Evolutionary conservation across 1,140 invertebrate genomes (phyloP).

Genomic region (Macrobrachium nipponense): DNA sequence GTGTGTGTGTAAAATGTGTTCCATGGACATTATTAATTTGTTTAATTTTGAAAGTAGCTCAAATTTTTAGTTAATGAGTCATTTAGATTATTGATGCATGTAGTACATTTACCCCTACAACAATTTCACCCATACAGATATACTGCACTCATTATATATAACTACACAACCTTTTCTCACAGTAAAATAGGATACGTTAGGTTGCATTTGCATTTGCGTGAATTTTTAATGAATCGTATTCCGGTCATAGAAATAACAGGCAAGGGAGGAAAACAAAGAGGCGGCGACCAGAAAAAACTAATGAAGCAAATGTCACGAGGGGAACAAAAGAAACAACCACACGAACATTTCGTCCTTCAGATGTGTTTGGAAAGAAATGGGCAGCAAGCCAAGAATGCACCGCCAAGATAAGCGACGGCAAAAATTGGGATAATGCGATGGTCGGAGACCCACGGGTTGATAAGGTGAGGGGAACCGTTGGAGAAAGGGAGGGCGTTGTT

Average conservation of each 20-base stretch:
- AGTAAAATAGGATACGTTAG: background rate
- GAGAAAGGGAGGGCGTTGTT: background rate
- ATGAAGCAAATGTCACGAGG: background rate
- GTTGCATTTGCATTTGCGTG: background rate
- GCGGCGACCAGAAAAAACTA: background rate
- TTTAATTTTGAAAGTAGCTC: no score
- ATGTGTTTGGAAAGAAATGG: no score
- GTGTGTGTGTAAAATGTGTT: no score
- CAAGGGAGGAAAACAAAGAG: background rate
- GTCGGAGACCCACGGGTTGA: no score
- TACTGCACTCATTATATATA: no score
- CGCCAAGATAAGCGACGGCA: no score
- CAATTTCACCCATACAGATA: constrained; percentile 19
- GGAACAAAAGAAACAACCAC: background rate
- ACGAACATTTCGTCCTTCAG: background rate
- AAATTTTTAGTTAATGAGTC: no score
- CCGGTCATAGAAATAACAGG: background rate
- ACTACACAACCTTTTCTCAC: background rate
- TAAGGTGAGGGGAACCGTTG: background rate
- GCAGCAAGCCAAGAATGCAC: no score
- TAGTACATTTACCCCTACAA: constrained; percentile 15
- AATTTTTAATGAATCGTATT: background rate
- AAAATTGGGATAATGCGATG: no score
- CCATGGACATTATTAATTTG: no score
- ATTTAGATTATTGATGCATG: background rate